phyloP scores from a whole-genome alignment of 2,113 vertebrate genomes.

The Acrocephalus kingi region DNA sequence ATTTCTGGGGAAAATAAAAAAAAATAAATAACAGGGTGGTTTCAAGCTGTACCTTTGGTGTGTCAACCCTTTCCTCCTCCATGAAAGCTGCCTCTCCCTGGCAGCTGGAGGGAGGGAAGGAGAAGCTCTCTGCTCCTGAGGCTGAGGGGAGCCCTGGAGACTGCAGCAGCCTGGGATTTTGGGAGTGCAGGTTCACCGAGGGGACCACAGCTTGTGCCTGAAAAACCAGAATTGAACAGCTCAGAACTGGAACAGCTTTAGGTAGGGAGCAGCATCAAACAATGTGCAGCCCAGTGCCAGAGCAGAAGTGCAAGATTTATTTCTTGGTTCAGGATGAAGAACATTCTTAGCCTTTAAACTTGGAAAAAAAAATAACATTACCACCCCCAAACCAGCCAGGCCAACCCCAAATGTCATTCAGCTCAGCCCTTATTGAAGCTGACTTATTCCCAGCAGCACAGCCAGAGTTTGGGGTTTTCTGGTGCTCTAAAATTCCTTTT shows the following conservation, averaged over 20 bases:
- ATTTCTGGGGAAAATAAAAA: neutral
- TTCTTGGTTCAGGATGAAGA: neutral
- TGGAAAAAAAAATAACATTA: neutral
- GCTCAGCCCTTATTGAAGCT: neutral
- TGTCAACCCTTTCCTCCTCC: conserved; percentile 90
- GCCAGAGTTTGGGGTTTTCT: neutral
- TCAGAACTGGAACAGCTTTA: accelerated
- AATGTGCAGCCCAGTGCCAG: neutral
- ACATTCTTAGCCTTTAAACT: neutral
- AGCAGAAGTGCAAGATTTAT: neutral
- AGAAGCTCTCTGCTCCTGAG: conserved; percentile 81
- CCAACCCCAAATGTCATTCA: neutral
- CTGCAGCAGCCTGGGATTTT: conserved; percentile 82
- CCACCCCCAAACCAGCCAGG: neutral
- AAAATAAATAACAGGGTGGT: accelerated
- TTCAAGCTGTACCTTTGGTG: conserved; percentile 84
- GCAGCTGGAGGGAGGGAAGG: conserved; percentile 81
- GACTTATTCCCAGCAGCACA: neutral
- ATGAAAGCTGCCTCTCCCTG: conserved; percentile 85
- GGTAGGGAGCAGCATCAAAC: neutral
- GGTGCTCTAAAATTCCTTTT: neutral
- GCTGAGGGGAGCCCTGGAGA: conserved; percentile 83
- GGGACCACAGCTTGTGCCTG: conserved; percentile 83
- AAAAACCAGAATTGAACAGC: neutral
- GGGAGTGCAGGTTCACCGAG: conserved; percentile 81